Evolutionary conservation across 2,888 invertebrate genomes (phyloP), one percentile per base, ranked within the genome.

Genomic region (Ryuthela nishihirai): DNA sequence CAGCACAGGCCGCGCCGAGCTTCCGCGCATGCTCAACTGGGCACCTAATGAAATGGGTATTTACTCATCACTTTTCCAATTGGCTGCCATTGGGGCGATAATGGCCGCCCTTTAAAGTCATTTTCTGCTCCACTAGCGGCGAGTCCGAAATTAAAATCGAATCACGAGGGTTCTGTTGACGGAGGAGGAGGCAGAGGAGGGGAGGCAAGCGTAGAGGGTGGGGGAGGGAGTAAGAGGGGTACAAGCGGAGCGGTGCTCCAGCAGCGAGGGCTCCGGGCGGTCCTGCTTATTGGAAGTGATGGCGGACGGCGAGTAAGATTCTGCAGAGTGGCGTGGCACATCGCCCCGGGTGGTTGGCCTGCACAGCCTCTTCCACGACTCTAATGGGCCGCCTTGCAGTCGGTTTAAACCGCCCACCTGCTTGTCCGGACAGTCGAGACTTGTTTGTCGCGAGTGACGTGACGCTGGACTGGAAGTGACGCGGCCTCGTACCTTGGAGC

Each of bases 91-190:
- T 59, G 43, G 54, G 50, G 54, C 50, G 54, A 63, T 63, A 63
- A 63, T 63, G 60, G 63, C 59, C 40, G 60, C 40, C 55, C 56
- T 55, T 62, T 62, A 55, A 62, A 62, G 50, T 56, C 52, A 44
- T 55, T 62, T 62, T 62, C 55, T 52, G 55, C 52, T 52, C 53
- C 34, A 46, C 44, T 48, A 43, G 36, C 32, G 40, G 21, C 54
- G 50, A 40, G 50, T 46, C 54, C 59, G 54, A 63, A 63, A 63
- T 63, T 63, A 63, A 63, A 63, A 63, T 63, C 62, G 59, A 63
- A 63, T 63, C 62, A 59, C 41, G 43, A 35, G 17, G 42, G 52
- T 34, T 45, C 49, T 56, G 35, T 56, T 43, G 54, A 43, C 25
- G 44, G 35, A 52, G 24, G 39, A 44, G 44, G 21, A 35, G 50